Evolutionary conservation across 1,140 invertebrate genomes (phyloP).

Genomic region (Druon quercuslanigerum): DNA sequence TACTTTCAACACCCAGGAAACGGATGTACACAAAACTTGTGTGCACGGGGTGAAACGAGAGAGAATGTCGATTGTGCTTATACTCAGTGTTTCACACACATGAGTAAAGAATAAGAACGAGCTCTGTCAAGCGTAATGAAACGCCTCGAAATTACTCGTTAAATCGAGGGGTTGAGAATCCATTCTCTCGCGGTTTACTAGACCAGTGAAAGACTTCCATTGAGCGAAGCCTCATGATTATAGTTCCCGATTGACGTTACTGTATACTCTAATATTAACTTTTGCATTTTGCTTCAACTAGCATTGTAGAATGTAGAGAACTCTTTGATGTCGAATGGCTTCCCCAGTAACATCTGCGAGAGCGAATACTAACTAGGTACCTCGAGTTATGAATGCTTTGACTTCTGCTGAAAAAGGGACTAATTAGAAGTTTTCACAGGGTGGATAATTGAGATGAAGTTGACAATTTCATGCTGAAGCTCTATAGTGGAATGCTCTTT

Average conservation of each 20-base stretch:
- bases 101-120: slow-evolving; percentile 36
- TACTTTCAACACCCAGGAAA: not conserved
- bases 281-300: not conserved
- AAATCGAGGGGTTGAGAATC: slow-evolving; percentile 16
- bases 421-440: too few species aligned
- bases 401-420: too few species aligned
- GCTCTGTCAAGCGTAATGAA: slow-evolving; percentile 28
- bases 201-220: slow-evolving; percentile 20
- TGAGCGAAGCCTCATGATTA: slow-evolving; percentile 18
- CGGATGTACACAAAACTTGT: not conserved
- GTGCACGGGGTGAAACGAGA: not conserved
- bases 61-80: not conserved
- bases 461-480: too few species aligned
- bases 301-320: not conserved
- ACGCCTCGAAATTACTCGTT: slow-evolving; percentile 40
- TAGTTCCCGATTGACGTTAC: slow-evolving; percentile 15
- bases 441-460: too few species aligned
- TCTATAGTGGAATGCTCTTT: too few species aligned
- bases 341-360: slow-evolving; percentile 8
- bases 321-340: slow-evolving; percentile 4
- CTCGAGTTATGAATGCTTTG: too few species aligned
- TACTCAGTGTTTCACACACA: slow-evolving; percentile 18
- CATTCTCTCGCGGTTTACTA: slow-evolving; percentile 28
- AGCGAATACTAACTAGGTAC: too few species aligned
- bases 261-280: slow-evolving; percentile 27